These are phyloP conservation scores for Ariolimax columbianus DNA, from an alignment of 2,888 invertebrate genomes.

Conservation along the genomic window DNA sequence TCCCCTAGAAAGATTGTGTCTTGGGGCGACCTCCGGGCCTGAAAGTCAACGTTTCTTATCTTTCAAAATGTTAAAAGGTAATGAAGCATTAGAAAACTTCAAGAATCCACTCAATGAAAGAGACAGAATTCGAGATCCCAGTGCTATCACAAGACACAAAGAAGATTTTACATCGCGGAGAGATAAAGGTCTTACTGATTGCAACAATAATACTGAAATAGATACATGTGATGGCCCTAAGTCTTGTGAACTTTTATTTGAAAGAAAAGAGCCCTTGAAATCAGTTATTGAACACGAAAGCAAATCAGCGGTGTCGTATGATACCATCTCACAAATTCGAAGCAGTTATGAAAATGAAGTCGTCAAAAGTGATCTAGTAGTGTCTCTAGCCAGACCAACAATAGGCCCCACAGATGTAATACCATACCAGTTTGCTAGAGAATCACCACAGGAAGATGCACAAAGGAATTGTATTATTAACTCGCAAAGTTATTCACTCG, in stretches of 20 bases:
- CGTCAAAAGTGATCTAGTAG: too few relatives aligned
- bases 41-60: neutral
- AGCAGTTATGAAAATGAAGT: too few relatives aligned
- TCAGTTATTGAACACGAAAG: neutral
- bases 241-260: too few relatives aligned
- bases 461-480: neutral
- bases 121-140: neutral
- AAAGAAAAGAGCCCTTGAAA: neutral
- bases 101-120: neutral
- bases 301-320: neutral
- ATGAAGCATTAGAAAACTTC: neutral
- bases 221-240: too few relatives aligned
- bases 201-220: neutral
- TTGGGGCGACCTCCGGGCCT: neutral
- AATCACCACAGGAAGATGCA: neutral
- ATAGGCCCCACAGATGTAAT: neutral
- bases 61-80: neutral
- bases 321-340: too few relatives aligned
- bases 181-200: neutral
- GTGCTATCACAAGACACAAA: neutral
- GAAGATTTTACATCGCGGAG: too few relatives aligned
- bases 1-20: neutral
- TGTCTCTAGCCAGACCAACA: neutral
- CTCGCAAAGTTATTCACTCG: neutral
- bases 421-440: neutral